A percentile compares a stretch with the other conserved stretches of the same genome.
Conservation (phyloP, 1,140 invertebrate species). For the Matsumurasca onukii region DNA sequence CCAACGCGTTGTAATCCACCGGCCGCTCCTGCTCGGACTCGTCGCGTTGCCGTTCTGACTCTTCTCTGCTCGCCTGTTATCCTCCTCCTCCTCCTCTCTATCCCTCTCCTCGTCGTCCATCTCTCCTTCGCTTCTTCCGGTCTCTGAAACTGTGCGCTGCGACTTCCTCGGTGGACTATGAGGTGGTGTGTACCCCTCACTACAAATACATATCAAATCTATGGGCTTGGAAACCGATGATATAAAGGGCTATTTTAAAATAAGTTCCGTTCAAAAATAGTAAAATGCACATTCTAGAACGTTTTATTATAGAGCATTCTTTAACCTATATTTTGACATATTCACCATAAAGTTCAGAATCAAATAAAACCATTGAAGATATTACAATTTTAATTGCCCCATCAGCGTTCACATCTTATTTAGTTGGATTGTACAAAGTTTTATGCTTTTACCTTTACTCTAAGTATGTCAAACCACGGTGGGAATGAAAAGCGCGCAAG, state of each 20-base stretch:
- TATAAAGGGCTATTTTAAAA: neutral
- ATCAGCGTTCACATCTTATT: too few relatives aligned
- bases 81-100: neutral
- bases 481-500: too few relatives aligned
- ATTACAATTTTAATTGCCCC: too few relatives aligned
- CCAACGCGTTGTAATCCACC: conserved; percentile 36
- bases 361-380: conserved; percentile 7
- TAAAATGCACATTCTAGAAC: neutral
- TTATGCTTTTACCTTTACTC: too few relatives aligned
- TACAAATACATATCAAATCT: neutral
- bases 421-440: too few relatives aligned
- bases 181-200: neutral
- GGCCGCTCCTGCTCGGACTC: neutral
- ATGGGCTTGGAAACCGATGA: neutral
- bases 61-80: conserved; percentile 9
- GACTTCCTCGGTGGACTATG: conserved; percentile 15
- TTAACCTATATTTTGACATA: too few relatives aligned
- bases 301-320: neutral
- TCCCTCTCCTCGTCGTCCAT: conserved; percentile 15
- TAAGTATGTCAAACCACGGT: too few relatives aligned
- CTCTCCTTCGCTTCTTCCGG: conserved; percentile 30
- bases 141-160: neutral
- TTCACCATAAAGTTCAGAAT: neutral
- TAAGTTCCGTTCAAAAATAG: too few relatives aligned
- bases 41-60: neutral